Conservation (phyloP, 2,113 vertebrate genomes). For the Pogona vitticeps region DNA sequence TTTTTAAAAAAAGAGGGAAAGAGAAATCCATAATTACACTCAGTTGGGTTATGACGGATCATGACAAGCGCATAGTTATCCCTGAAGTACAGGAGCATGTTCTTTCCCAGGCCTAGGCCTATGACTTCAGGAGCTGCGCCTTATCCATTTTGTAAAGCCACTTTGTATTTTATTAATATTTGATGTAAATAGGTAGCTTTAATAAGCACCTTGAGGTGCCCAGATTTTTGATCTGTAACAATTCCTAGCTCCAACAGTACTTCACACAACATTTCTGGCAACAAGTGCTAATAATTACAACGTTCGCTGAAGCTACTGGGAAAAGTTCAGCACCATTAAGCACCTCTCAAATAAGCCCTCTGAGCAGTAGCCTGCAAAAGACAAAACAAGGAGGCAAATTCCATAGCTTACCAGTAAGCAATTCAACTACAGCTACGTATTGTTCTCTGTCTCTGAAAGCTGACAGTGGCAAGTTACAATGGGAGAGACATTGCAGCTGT, state of each 20-base stretch:
- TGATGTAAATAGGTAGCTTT: not conserved
- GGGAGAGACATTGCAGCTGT: not conserved
- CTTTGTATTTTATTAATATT: too few species aligned
- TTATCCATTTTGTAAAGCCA: not conserved
- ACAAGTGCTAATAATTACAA: not conserved
- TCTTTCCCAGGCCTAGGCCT: too few species aligned
- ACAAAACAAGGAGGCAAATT: slow-evolving; percentile 2
- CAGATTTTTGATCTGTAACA: too few species aligned
- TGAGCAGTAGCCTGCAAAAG: not conserved
- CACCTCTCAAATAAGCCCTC: not conserved
- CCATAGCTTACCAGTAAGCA: not conserved
- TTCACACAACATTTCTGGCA: not conserved
- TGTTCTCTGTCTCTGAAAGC: slow-evolving; percentile 58
- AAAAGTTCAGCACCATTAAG: not conserved
- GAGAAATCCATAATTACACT: not conserved
- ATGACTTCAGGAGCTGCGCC: too few species aligned
- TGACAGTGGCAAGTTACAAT: slow-evolving; percentile 30
- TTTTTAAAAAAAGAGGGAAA: too few species aligned
- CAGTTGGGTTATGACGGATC: not conserved
- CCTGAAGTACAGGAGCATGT: too few species aligned
- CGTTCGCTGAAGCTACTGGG: not conserved
- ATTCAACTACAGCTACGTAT: slow-evolving; percentile 44
- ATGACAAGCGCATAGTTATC: not conserved
- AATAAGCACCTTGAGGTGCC: not conserved
- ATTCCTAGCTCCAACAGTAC: too few species aligned